Percentiles rank a stretch among this genome's conserved stretches.
phyloP scores from a whole-genome alignment of 2,888 invertebrate genomes.

The Drosophila fulvimacula region DNA sequence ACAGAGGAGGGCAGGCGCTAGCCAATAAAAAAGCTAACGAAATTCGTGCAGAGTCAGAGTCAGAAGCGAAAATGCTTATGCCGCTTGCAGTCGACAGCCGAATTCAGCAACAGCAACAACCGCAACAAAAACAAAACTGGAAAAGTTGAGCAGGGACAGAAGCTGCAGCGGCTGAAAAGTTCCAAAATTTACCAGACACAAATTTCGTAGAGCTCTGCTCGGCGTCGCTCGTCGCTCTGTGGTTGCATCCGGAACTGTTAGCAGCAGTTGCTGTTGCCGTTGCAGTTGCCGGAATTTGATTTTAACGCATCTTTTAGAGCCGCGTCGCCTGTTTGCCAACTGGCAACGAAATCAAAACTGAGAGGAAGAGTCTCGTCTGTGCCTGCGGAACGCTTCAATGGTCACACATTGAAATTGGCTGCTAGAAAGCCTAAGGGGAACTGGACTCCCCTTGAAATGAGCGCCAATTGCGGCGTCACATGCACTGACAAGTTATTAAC shows the following conservation, averaged over 20 bases:
- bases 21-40: slow-evolving; percentile 66
- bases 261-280: slow-evolving; percentile 33
- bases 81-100: slow-evolving; percentile 50
- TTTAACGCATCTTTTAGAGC: slow-evolving; percentile 56
- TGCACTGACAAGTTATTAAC: slow-evolving; percentile 65
- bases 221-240: slow-evolving; percentile 26
- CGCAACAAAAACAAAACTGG: slow-evolving; percentile 66
- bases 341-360: slow-evolving; percentile 34
- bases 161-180: slow-evolving; percentile 56
- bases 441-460: slow-evolving; percentile 42
- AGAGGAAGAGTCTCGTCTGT: slow-evolving; percentile 26
- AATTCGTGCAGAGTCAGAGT: slow-evolving; percentile 39
- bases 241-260: slow-evolving; percentile 58
- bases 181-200: slow-evolving; percentile 65
- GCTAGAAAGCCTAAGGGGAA: slow-evolving; percentile 24
- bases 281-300: slow-evolving; percentile 57
- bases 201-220: slow-evolving; percentile 22
- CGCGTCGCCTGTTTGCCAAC: slow-evolving; percentile 34
- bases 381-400: slow-evolving; percentile 29
- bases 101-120: slow-evolving; percentile 38
- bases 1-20: slow-evolving; percentile 1
- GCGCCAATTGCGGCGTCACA: slow-evolving; percentile 51
- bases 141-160: slow-evolving; percentile 52
- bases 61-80: slow-evolving; percentile 61
- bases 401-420: slow-evolving; percentile 63